These are phyloP conservation scores for Archips xylosteana DNA, from an alignment of 2,888 invertebrate species.

Conservation along the genomic window DNA sequence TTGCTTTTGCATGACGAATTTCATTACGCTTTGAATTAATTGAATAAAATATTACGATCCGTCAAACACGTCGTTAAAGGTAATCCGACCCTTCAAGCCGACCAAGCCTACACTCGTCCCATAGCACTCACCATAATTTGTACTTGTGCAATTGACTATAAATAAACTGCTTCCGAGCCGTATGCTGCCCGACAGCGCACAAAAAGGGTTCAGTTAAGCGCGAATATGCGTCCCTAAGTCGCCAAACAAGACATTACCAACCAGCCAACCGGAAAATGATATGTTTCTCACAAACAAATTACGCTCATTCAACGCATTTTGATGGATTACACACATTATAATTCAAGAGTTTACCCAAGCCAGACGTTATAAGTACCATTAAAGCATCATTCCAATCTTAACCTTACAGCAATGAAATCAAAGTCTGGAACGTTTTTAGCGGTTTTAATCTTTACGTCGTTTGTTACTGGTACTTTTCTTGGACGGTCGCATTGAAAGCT, in stretches of 20 bases:
- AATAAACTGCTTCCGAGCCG: conserved; percentile 37
- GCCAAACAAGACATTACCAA: conserved; percentile 55
- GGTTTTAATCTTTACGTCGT: not conserved
- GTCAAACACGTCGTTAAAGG: not conserved
- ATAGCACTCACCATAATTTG: not conserved
- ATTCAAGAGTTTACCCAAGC: conserved; percentile 1
- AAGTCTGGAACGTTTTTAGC: not conserved
- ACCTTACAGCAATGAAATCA: not conserved
- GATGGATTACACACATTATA: conserved; percentile 46
- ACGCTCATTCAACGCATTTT: conserved; percentile 43
- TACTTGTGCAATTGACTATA: conserved; percentile 26
- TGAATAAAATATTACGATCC: not conserved
- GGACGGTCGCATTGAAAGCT: conserved; percentile 37
- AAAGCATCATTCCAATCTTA: not conserved
- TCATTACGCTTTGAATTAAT: not conserved
- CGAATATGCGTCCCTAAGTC: conserved; percentile 32
- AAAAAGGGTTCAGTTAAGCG: conserved; percentile 28
- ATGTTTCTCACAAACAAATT: conserved; percentile 47
- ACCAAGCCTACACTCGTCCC: not conserved
- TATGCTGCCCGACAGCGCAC: conserved; percentile 15
- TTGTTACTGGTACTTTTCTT: conserved; percentile 4
- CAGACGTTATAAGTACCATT: conserved; percentile 7
- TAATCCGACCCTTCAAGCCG: not conserved
- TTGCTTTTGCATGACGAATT: too few relatives aligned
- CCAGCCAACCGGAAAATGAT: conserved; percentile 45